Evolutionary conservation across 2,113 vertebrate genomes (phyloP).

Genomic region (Merops nubicus): DNA sequence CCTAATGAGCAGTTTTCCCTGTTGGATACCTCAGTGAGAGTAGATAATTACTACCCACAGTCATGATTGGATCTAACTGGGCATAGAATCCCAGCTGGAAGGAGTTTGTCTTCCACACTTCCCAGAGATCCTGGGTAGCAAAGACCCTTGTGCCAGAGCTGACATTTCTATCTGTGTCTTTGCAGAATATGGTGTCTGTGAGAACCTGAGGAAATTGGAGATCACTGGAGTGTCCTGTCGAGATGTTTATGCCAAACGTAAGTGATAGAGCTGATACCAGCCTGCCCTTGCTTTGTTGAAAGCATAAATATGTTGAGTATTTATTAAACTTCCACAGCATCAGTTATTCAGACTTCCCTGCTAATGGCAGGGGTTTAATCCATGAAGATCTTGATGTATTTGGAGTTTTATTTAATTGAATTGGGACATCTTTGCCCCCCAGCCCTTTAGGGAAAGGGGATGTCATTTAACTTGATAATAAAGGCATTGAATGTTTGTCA

Average conservation of each 20-base stretch:
- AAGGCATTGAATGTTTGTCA: neutral
- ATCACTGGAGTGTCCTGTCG: constrained; percentile 87
- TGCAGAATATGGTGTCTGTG: constrained; percentile 92
- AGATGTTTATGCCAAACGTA: constrained; percentile 96
- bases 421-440: neutral
- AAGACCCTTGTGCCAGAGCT: neutral
- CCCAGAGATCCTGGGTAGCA: neutral
- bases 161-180: neutral
- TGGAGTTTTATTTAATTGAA: neutral
- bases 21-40: neutral
- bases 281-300: neutral
- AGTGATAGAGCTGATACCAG: constrained; percentile 55
- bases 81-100: neutral
- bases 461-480: neutral
- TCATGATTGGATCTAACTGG: neutral
- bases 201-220: constrained; percentile 91
- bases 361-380: neutral
- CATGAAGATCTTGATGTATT: neutral
- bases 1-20: constrained; percentile 41
- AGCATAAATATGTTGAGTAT: neutral
- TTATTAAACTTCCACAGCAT: neutral
- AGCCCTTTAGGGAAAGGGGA: neutral
- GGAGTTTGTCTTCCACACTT: neutral
- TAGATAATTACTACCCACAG: neutral
- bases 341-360: neutral